These are phyloP conservation scores for Melanargia galathea DNA, from an alignment of 2,888 invertebrate genomes.

Conservation along the genomic window DNA sequence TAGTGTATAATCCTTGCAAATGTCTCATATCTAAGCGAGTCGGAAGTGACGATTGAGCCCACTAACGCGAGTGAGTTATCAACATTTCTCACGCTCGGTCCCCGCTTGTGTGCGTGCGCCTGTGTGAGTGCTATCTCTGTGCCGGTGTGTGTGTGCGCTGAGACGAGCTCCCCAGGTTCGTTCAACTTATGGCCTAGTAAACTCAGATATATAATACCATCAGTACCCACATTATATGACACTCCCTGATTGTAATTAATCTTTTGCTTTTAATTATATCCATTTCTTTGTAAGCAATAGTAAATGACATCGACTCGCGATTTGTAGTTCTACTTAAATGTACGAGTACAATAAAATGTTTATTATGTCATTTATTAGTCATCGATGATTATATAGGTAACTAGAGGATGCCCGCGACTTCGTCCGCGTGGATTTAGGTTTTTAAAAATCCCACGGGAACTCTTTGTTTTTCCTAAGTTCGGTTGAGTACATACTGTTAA, in stretches of 20 bases:
- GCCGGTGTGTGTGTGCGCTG: slow-evolving; percentile 65
- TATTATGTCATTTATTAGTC: background rate
- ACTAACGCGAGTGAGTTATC: slow-evolving; percentile 79
- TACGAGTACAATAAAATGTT: background rate
- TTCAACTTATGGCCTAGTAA: slow-evolving; percentile 83
- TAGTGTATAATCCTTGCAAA: slow-evolving; percentile 38
- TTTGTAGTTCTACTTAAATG: background rate
- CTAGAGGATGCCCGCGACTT: too few relatives aligned
- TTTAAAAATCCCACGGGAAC: too few relatives aligned
- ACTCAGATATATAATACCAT: slow-evolving; percentile 57
- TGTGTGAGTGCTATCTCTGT: slow-evolving; percentile 49
- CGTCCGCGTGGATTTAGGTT: too few relatives aligned
- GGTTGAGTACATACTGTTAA: too few relatives aligned
- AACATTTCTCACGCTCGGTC: slow-evolving; percentile 79
- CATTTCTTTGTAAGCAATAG: slow-evolving; percentile 1
- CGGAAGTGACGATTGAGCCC: slow-evolving; percentile 75
- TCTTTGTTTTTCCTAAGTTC: too few relatives aligned
- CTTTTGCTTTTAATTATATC: slow-evolving; percentile 16
- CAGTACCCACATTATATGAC: slow-evolving; percentile 40
- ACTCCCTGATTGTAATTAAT: slow-evolving; percentile 34
- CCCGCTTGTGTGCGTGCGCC: slow-evolving; percentile 64
- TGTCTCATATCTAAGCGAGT: slow-evolving; percentile 50
- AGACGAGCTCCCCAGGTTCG: slow-evolving; percentile 78
- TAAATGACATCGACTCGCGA: background rate
- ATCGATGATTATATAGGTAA: too few relatives aligned